A percentile compares a stretch with the other conserved stretches of the same genome.
Conservation (phyloP, 2,113 vertebrate genomes). For the Passer montanus region DNA sequence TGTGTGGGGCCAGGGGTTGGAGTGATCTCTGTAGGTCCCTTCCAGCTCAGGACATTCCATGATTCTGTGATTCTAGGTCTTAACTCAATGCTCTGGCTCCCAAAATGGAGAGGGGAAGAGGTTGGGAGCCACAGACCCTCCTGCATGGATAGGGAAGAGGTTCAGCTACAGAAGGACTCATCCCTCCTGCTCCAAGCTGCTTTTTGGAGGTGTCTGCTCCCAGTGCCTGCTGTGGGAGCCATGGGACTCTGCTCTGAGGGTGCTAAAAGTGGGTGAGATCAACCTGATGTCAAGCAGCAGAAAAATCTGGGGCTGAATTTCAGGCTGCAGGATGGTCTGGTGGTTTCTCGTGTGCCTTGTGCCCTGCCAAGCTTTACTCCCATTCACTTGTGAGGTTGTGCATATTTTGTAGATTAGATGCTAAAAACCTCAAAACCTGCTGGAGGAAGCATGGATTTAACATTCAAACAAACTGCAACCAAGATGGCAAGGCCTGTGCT, state of each 20-base stretch:
- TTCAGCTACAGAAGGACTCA: not conserved
- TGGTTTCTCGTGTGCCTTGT: not conserved
- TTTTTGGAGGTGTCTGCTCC: not conserved
- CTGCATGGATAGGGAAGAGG: not conserved
- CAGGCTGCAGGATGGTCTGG: not conserved
- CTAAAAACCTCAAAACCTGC: not conserved
- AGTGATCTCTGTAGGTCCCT: not conserved
- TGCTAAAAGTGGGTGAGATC: not conserved
- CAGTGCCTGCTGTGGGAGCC: not conserved
- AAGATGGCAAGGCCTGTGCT: not conserved
- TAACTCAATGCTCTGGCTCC: not conserved
- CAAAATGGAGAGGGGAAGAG: not conserved
- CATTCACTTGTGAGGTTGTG: accelerated
- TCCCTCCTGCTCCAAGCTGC: not conserved
- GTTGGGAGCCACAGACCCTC: not conserved
- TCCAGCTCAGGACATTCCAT: not conserved
- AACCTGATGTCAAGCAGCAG: not conserved
- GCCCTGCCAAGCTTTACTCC: not conserved
- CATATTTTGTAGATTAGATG: accelerated
- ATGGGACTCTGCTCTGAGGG: not conserved
- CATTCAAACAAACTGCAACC: not conserved
- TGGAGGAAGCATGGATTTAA: not conserved
- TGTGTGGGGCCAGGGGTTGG: not conserved
- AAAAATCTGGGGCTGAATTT: not conserved
- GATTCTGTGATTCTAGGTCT: not conserved